A percentile compares a stretch with the other conserved stretches of the same genome.
Conservation (phyloP, 2,113 vertebrate species). For the Rhinoderma darwinii region DNA sequence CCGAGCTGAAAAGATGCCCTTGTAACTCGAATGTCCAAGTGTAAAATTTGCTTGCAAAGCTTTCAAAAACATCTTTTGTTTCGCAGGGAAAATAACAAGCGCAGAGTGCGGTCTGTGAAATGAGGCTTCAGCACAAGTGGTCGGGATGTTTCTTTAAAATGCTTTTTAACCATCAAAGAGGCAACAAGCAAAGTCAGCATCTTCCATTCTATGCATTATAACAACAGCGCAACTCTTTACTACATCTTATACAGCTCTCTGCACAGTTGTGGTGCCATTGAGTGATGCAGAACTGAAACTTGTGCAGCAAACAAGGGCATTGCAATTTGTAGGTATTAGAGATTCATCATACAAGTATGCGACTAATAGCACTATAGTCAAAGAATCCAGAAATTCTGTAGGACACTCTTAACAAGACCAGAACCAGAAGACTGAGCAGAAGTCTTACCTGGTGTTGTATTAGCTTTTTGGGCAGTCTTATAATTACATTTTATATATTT, state of each 20-base stretch:
- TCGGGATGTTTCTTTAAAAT: conserved; percentile 24
- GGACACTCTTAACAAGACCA: background rate
- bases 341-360: no score
- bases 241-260: background rate
- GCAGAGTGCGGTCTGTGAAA: conserved; percentile 20
- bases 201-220: conserved; percentile 35
- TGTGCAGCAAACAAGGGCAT: background rate
- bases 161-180: conserved; percentile 43
- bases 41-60: conserved; percentile 23
- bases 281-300: background rate
- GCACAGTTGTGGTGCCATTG: background rate
- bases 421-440: background rate
- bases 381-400: no score
- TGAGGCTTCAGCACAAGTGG: conserved; percentile 23
- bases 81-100: conserved; percentile 14
- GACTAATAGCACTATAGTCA: no score
- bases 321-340: background rate
- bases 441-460: no score
- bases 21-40: conserved; percentile 44
- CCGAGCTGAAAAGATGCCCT: conserved; percentile 36
- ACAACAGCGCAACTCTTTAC: background rate
- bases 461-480: no score
- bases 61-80: conserved; percentile 55
- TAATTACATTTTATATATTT: no score
- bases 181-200: conserved; percentile 17